Conservation (phyloP, 2,888 invertebrate species). For the Agrochola lychnidis region DNA sequence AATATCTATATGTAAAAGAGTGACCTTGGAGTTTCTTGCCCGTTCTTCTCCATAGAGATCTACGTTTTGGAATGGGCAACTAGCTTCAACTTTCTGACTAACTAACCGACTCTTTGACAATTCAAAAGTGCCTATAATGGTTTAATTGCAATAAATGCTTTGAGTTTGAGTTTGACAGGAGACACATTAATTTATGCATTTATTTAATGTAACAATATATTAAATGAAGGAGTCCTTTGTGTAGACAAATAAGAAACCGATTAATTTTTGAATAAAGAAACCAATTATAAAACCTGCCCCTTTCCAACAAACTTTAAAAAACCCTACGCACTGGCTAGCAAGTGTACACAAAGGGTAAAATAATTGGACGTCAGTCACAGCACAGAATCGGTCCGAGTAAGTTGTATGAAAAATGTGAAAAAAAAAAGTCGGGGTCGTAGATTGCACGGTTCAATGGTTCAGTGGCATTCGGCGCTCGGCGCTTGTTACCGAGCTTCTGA, state of each 20-base stretch:
- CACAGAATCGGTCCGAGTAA: conserved; percentile 33
- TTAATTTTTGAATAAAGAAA: neutral
- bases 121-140: too few species aligned
- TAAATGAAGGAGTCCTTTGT: neutral
- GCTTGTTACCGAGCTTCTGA: conserved; percentile 52
- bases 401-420: conserved; percentile 63
- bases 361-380: conserved; percentile 66
- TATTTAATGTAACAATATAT: neutral
- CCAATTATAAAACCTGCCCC: conserved; percentile 4
- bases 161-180: too few species aligned
- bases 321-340: neutral
- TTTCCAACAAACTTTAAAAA: neutral
- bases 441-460: conserved; percentile 63
- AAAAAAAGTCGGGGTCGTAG: conserved; percentile 54
- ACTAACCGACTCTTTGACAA: too few species aligned
- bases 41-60: too few species aligned
- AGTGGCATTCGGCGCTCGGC: conserved; percentile 52
- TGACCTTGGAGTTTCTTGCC: too few species aligned
- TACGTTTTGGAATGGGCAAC: too few species aligned
- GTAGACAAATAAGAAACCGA: too few species aligned
- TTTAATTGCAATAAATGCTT: too few species aligned
- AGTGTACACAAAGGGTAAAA: conserved; percentile 55
- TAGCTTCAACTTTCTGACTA: too few species aligned
- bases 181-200: neutral
- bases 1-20: too few species aligned